Base-by-base conservation (phyloP, 2,888 invertebrate genomes). In the Blastobasis lacticolella region DNA sequence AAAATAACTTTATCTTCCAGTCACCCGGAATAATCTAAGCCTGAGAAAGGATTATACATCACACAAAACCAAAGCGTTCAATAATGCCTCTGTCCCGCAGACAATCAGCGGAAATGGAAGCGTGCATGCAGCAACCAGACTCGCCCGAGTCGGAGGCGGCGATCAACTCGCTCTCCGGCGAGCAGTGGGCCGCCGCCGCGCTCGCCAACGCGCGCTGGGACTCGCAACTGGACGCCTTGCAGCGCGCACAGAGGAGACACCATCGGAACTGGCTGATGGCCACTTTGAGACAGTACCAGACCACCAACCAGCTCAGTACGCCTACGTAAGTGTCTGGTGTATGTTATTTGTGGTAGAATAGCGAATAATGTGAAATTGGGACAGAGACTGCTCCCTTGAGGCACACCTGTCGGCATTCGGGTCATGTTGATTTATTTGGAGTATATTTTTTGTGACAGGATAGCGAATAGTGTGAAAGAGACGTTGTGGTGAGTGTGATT, bases 261-360 rank as follows among this genome's bases (percentile, higher is more conserved):
- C 97, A 97, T 75, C 90, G 96, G 50, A 92, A 96, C 66, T 97
- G 97, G 97, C 92, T 98, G 45, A 95, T 95, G 92, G 89, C 91
- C 66, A 91, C 95, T 55, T 89, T 95, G 48, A 93, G 77, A 23
- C 71, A 79, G 49, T 80, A 78, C 58, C 81, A 81, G 61, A 69
- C 67, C 42, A 70, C 71, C 5, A 53, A 66, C 0, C 23, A 23
- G 3, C 23, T 23, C 3, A 23, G 23, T 23, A 23, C 23, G 23
- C 23, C 23, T 23, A 23, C 23, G 23, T 23, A 23, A 23, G 23
- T 23, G n/a, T n/a, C n/a, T n/a, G n/a, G n/a, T n/a, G n/a, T n/a
- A n/a, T n/a, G n/a, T n/a, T n/a, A n/a, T n/a, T n/a, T n/a, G n/a
- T n/a, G n/a, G n/a, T n/a, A n/a, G n/a, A n/a, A n/a, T n/a, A n/a